A percentile compares a stretch with the other conserved stretches of the same genome.
Conservation (phyloP, 2,888 invertebrate genomes). For the Tyria jacobaeae region DNA sequence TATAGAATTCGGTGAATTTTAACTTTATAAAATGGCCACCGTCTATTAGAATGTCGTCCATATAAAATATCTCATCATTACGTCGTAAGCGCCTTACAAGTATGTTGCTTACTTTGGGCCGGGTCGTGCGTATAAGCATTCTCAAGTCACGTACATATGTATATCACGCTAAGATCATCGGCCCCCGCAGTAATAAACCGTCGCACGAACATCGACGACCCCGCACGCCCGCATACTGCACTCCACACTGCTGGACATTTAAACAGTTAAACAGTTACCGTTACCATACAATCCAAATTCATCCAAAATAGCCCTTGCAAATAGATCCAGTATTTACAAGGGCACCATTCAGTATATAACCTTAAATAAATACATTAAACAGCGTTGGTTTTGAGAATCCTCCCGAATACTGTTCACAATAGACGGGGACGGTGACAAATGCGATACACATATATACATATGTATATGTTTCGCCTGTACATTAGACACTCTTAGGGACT, state of each 20-base stretch:
- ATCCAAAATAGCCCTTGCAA: no score
- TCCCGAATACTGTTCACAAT: no score
- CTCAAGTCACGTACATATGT: conserved; percentile 31
- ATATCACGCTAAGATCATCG: conserved; percentile 39
- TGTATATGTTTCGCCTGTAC: no score
- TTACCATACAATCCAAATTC: no score
- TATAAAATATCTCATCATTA: not conserved
- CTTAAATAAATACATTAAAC: no score
- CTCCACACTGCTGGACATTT: not conserved
- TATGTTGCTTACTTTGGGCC: not conserved
- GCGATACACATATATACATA: no score
- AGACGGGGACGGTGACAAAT: no score
- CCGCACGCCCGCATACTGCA: conserved; percentile 5
- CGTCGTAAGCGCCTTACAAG: conserved; percentile 12
- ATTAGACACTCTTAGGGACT: no score
- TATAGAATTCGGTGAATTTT: not conserved
- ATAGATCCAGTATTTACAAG: no score
- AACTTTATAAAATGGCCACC: not conserved
- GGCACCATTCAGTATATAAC: no score
- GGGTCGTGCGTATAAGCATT: conserved; percentile 10
- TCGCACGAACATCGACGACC: conserved; percentile 17
- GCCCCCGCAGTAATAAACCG: conserved; percentile 38
- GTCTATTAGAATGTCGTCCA: not conserved
- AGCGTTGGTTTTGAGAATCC: no score
- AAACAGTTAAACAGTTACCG: not conserved